phyloP scores from a whole-genome alignment of 2,888 invertebrate species.

The Minunthozetes semirufus region DNA sequence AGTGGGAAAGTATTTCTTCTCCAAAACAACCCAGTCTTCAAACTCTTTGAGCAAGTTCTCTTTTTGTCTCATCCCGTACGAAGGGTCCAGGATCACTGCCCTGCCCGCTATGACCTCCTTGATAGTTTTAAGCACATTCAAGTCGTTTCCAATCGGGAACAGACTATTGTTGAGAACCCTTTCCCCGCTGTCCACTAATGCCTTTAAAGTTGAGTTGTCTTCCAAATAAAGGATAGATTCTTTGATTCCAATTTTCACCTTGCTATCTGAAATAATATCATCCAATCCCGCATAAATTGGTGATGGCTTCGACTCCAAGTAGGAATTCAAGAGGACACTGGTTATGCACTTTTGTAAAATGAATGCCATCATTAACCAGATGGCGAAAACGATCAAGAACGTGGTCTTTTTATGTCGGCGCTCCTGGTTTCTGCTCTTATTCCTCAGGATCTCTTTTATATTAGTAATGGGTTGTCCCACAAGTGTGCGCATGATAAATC shows the following conservation, averaged over 20 bases:
- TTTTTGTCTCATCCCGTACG: background rate
- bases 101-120: background rate
- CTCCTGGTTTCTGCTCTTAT: background rate
- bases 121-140: background rate
- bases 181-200: too few species aligned
- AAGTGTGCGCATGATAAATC: background rate
- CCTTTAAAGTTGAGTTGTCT: too few species aligned
- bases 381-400: background rate
- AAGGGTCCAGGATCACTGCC: background rate
- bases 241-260: background rate
- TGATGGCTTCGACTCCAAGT: background rate
- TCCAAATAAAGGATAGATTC: too few species aligned
- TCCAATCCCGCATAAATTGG: background rate
- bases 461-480: background rate
- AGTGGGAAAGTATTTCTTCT: background rate
- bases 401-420: background rate
- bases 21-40: background rate
- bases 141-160: too few species aligned
- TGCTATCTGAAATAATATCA: background rate
- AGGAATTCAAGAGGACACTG: background rate
- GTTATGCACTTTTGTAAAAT: background rate
- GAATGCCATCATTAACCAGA: background rate
- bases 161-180: too few species aligned
- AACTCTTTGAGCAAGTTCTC: background rate
- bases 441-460: background rate